These are phyloP conservation scores for Acipenser ruthenus DNA, from an alignment of 2,797 vertebrate genomes.

Conservation along the genomic window DNA sequence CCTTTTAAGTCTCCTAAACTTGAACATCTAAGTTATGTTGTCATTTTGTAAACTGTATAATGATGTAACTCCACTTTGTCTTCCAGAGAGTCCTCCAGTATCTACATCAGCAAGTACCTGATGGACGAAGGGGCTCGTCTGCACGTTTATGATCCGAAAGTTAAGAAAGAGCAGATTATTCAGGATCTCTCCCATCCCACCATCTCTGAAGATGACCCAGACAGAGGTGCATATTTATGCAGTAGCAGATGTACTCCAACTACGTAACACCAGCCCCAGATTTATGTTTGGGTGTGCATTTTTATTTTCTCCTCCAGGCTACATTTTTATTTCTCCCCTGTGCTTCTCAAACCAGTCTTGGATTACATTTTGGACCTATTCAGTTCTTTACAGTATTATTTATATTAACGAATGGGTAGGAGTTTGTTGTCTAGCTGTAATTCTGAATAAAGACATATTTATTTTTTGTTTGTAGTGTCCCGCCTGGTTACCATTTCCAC, in stretches of 20 bases:
- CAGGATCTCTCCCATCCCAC: slow-evolving; percentile 22
- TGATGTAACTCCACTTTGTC: not conserved
- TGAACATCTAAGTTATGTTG: too few relatives aligned
- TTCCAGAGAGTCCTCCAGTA: slow-evolving; percentile 35
- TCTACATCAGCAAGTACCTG: slow-evolving; percentile 30
- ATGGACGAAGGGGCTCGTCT: slow-evolving; percentile 37
- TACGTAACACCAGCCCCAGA: not conserved
- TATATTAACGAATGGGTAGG: not conserved
- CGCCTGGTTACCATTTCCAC: slow-evolving; percentile 22
- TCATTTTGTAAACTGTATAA: too few relatives aligned
- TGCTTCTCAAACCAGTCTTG: not conserved
- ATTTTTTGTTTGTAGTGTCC: slow-evolving; percentile 23
- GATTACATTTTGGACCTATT: too few relatives aligned
- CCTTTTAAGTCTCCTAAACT: too few relatives aligned
- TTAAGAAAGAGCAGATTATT: slow-evolving; percentile 31
- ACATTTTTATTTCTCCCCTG: not conserved
- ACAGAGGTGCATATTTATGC: slow-evolving; percentile 22
- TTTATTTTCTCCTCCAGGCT: not conserved
- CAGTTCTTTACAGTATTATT: not conserved
- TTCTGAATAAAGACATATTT: not conserved
- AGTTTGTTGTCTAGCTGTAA: not conserved
- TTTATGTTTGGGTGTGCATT: not conserved
- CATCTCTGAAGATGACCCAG: slow-evolving; percentile 25
- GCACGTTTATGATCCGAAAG: slow-evolving; percentile 32
- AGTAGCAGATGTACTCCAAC: not conserved